Base-by-base conservation (phyloP, 2,888 invertebrate species). In the Oligia latruncula region DNA sequence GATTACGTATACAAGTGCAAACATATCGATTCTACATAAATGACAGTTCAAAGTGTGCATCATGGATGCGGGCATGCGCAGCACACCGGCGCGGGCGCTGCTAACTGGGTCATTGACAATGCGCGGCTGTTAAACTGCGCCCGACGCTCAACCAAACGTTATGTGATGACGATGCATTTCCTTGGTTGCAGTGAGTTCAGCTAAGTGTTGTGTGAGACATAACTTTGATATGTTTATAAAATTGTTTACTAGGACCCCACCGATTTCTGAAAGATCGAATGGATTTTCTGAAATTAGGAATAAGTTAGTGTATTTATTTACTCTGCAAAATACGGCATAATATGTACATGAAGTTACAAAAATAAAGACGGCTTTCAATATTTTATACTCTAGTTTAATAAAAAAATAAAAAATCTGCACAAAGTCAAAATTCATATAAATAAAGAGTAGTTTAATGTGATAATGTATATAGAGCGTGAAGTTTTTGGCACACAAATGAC, bases 41-140 rank as follows among this genome's bases (percentile, higher is more conserved):
- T 71, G 67, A 65, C 71, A 85, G 82, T 84, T 79, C 82, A 72
- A 74, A 67, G 67, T 40, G 58, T n/a, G 71, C 80, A 82, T 87
- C 72, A 66, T 77, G 62, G 80, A 82, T 75, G 81, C 87, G 87
- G 88, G 89, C 77, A 76, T 71, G 77, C 71, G 75, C 68, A 43
- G 43, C 62, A 8, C 60, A 40, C 52, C 20, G 74, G 83, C 83
- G 89, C 86, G 76, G 79, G 82, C 87, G 83, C 88, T 79, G 58
- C 75, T 85, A 90, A 85, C 89, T 90, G 74, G 90, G 90, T 91
- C 91, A 90, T 90, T 91, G 90, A 87, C 90, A 87, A 89, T 75
- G 80, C 81, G 83, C 74, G 76, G 74, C 74, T 78, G 74, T 75
- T 71, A 65, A 78, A 70, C 75, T 80, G 82, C 73, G 83, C 83